These are phyloP conservation scores for Sardina pilchardus DNA, from an alignment of 2,113 vertebrate species.

Conservation along the genomic window DNA sequence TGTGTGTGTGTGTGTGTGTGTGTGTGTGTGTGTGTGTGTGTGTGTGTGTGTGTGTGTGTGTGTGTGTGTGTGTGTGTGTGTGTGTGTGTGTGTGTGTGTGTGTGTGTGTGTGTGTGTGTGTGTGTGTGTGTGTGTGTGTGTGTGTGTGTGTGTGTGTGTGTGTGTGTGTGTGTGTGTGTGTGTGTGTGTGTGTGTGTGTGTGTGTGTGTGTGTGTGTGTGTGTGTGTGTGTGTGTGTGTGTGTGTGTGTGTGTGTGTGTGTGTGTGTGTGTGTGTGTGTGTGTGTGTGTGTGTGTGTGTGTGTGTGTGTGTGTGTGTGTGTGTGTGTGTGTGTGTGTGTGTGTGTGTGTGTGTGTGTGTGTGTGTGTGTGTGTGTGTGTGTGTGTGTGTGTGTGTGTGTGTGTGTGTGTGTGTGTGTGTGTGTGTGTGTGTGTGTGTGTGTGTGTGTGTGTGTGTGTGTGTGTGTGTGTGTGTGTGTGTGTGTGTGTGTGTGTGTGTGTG, in stretches of 20 bases:
- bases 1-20: no score
- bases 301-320: neutral
- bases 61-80: neutral
- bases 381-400: neutral
- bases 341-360: neutral
- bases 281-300: neutral
- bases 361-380: neutral
- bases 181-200: neutral
- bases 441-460: neutral
- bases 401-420: neutral
- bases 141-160: neutral
- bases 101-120: constrained; percentile 4
- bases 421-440: neutral
- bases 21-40: no score
- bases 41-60: neutral
- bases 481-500: neutral
- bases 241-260: neutral
- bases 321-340: neutral
- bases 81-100: no score
- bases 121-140: neutral
- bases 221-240: no score
- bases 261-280: neutral
- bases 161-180: neutral
- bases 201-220: neutral
- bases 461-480: neutral